phyloP scores from a whole-genome alignment of 1,140 invertebrate species.

The Ooceraea biroi region DNA sequence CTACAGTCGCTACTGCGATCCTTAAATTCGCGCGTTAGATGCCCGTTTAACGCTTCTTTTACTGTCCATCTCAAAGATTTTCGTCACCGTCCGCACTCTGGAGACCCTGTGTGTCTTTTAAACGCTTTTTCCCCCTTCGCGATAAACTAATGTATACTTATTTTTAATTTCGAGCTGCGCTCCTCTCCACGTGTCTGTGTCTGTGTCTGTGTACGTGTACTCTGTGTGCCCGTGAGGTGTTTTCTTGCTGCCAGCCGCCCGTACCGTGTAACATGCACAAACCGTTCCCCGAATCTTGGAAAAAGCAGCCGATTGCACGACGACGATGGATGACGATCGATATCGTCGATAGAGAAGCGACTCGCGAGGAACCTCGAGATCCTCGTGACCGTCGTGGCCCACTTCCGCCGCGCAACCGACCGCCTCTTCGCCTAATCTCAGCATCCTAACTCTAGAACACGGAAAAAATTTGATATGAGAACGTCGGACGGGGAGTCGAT shows the following conservation, averaged over 20 bases:
- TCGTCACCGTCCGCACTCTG: conserved; percentile 35
- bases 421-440: background rate
- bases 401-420: background rate
- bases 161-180: conserved; percentile 56
- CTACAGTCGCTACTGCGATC: background rate
- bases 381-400: background rate
- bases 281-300: background rate
- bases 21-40: background rate
- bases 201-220: background rate
- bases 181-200: background rate
- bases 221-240: conserved; percentile 14
- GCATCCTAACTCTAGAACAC: conserved; percentile 16
- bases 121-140: conserved; percentile 47
- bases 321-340: background rate
- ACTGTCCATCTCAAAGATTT: conserved; percentile 17
- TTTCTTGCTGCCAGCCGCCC: conserved; percentile 14
- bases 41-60: background rate
- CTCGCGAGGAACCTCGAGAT: background rate
- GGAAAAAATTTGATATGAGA: conserved; percentile 37
- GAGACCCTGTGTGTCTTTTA: conserved; percentile 64
- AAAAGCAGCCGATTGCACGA: background rate
- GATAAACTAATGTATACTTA: conserved; percentile 56
- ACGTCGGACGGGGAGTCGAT: background rate
- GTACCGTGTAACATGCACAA: background rate
- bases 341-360: background rate